phyloP scores from a whole-genome alignment of 2,797 vertebrate genomes.

The Eptatretus atami region DNA sequence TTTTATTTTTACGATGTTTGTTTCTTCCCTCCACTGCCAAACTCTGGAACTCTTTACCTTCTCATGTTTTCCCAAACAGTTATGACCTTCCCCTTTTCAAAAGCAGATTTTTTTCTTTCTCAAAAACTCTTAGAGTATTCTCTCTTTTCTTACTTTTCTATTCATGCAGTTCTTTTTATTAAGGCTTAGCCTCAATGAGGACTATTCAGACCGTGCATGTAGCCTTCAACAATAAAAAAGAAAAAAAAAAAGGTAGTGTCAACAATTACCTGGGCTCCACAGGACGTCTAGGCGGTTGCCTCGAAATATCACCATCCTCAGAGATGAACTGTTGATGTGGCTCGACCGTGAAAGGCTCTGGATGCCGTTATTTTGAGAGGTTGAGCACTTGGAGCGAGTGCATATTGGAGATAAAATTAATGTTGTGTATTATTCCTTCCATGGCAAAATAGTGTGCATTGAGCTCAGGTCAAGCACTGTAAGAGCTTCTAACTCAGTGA shows the following conservation, averaged over 20 bases:
- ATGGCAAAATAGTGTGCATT: constrained; percentile 14
- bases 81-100: too few relatives aligned
- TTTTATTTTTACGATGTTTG: too few relatives aligned
- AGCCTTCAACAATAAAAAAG: constrained; percentile 10
- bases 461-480: constrained; percentile 13
- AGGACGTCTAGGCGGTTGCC: constrained; percentile 11
- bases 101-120: too few relatives aligned
- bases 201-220: too few relatives aligned
- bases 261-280: constrained; percentile 11
- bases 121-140: too few relatives aligned
- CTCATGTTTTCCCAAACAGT: too few relatives aligned
- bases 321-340: constrained; percentile 9
- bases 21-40: too few relatives aligned
- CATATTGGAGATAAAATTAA: constrained; percentile 12
- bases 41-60: too few relatives aligned
- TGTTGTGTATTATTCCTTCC: constrained; percentile 13
- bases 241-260: constrained; percentile 9
- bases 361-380: constrained; percentile 13
- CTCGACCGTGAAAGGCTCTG: constrained; percentile 10
- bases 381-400: constrained; percentile 10
- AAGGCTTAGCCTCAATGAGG: too few relatives aligned
- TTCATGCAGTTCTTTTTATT: too few relatives aligned
- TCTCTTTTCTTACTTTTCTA: too few relatives aligned
- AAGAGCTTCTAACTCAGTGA: constrained; percentile 11
- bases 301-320: constrained; percentile 11